A percentile compares a stretch with the other conserved stretches of the same genome.
Evolutionary conservation across 1,140 invertebrate genomes (phyloP).

Genomic region (Bombus affinis): DNA sequence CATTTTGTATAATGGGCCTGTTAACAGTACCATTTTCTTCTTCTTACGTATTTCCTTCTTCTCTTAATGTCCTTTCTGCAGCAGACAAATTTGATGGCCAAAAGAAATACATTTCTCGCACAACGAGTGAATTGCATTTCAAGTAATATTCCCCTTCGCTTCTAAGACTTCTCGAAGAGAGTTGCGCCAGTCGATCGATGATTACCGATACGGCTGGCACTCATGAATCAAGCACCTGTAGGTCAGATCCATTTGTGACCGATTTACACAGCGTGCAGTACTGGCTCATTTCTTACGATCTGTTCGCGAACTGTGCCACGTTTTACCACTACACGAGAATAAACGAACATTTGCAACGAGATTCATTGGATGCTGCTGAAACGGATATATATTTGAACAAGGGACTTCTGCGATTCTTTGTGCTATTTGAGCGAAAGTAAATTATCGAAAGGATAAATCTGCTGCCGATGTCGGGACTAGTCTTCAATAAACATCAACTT

Average conservation of each 20-base stretch:
- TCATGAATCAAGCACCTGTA: conserved; percentile 44
- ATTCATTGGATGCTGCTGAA: conserved; percentile 36
- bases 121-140: not conserved
- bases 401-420: not conserved
- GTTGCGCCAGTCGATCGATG: conserved; percentile 38
- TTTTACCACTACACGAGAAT: conserved; percentile 2
- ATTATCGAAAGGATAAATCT: conserved; percentile 25
- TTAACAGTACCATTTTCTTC: not conserved
- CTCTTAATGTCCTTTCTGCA: not conserved
- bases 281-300: conserved; percentile 2
- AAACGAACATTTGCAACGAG: not conserved
- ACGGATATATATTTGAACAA: not conserved
- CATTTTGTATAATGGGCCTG: not conserved
- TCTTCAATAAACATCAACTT: not conserved
- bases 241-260: conserved; percentile 44
- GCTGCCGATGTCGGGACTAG: not conserved
- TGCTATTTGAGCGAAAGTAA: not conserved
- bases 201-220: conserved; percentile 38
- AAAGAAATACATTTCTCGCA: not conserved
- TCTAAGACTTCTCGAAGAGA: conserved; percentile 30
- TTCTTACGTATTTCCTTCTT: not conserved
- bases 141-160: conserved; percentile 18
- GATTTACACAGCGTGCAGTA: conserved; percentile 43
- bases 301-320: conserved; percentile 17
- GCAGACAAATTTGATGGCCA: not conserved